phyloP scores from a whole-genome alignment of 2,888 invertebrate genomes.

The Tachina lurida region DNA sequence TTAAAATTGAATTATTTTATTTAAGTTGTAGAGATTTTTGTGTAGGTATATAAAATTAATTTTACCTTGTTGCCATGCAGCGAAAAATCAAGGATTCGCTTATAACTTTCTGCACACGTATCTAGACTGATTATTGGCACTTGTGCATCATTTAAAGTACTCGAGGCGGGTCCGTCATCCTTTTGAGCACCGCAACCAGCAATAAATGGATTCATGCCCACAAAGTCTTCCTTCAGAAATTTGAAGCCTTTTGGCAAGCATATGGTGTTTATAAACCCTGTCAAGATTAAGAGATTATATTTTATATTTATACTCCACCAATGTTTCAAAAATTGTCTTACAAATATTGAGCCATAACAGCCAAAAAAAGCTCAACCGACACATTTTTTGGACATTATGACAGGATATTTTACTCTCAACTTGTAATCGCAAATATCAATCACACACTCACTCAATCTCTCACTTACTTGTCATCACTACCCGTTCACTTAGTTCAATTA shows the following conservation, averaged over 20 bases:
- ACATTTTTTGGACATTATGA: no score
- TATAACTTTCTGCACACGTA: conserved; percentile 82
- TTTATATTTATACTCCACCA: no score
- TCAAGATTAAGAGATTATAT: background rate
- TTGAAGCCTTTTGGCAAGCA: conserved; percentile 87
- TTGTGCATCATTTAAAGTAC: conserved; percentile 83
- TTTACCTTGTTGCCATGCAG: conserved; percentile 77
- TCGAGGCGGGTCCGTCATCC: conserved; percentile 79
- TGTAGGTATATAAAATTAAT: conserved; percentile 7
- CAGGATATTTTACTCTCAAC: no score
- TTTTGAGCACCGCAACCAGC: conserved; percentile 91
- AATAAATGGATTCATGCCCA: conserved; percentile 86
- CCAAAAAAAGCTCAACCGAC: no score
- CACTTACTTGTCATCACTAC: conserved; percentile 76
- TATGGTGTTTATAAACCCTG: conserved; percentile 88
- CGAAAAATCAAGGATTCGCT: conserved; percentile 76
- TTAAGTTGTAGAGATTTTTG: background rate
- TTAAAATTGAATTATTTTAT: background rate
- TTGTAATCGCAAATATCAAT: no score
- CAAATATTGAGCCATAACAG: no score
- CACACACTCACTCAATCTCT: no score
- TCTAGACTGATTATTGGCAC: conserved; percentile 82
- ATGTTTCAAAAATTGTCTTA: no score
- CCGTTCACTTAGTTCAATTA: conserved; percentile 85
- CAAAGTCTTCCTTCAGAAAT: conserved; percentile 78